Evolutionary conservation across 1,140 invertebrate species (phyloP), one percentile per base, ranked within the genome.

Genomic region (Anagrus nilaparvatae): DNA sequence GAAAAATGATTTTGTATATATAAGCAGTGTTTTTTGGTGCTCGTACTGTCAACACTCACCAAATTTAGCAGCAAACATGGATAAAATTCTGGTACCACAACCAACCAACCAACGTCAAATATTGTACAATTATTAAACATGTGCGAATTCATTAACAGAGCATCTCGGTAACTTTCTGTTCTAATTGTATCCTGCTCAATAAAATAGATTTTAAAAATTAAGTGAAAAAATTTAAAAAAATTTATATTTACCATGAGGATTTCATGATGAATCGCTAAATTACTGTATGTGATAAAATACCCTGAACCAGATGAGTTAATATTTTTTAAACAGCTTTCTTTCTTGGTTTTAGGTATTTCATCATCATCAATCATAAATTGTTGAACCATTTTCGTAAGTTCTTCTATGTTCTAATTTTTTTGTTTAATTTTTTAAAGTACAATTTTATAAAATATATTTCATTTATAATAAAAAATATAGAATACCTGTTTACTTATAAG

Each of bases 221-320:
- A 44, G 6, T 28, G 27, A 42, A 21, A 27, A 5, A 12, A 29
- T 28, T 5, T 38, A 43, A 21, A 25, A 13, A 25, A 17, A 36
- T 40, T 10, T 28, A 37, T 19, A 29, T n/a, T n/a, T 69, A 79
- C 82, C 46, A 77, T 81, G 4, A 93, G 63, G 88, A 93, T 93
- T 58, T 89, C 90, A 67, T 95, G 87, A 72, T 99, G 96, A 56
- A 99, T 99, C 7, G 85, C 84, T 72, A 94, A 96, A 69, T 97
- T 91, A 43, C 91, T 85, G 65, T 99, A 99, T 3, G 90, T 88
- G 60, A 82, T 87, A 60, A 98, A 97, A 66, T 97, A 97, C 44
- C 79, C 75, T 50, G 78, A 74, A 55, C 87, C 83, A 45, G 73
- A 63, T 40, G 69, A 51, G 45, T 54, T 54, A 38, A 60, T 51